A percentile compares a stretch with the other conserved stretches of the same genome.
phyloP scores from a whole-genome alignment of 2,113 vertebrate species.

The Tetrax tetrax region DNA sequence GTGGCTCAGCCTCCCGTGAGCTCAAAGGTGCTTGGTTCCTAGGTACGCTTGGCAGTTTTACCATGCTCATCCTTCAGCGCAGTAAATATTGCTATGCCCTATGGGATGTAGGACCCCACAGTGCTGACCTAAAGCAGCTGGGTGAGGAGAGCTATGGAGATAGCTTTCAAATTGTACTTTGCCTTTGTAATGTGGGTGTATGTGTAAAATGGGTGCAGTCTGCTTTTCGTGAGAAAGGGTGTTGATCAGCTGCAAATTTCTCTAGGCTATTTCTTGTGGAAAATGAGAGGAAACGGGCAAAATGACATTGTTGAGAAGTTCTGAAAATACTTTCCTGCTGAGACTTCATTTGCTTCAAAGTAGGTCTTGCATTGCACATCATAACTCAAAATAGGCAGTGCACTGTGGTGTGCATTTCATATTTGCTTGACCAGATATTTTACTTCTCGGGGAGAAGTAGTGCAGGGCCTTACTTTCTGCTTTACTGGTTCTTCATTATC shows the following conservation, averaged over 20 bases:
- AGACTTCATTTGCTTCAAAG: not conserved
- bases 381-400: not conserved
- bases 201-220: not conserved
- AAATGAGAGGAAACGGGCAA: not conserved
- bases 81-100: not conserved
- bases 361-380: not conserved
- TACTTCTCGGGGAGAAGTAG: not conserved
- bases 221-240: not conserved
- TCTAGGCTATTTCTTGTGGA: not conserved
- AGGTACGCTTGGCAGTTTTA: not conserved
- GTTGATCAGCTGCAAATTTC: not conserved
- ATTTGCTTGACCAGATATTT: not conserved
- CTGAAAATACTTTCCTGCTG: not conserved
- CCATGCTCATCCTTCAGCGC: not conserved
- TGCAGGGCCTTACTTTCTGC: not conserved
- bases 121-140: not conserved
- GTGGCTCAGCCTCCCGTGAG: not conserved
- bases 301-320: not conserved
- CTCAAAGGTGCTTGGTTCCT: not conserved
- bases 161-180: not conserved
- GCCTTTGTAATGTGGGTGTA: not conserved
- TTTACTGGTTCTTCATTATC: not conserved
- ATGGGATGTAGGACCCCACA: not conserved
- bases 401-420: not conserved
- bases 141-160: accelerated